A percentile compares a stretch with the other conserved stretches of the same genome.
phyloP scores from a whole-genome alignment of 2,797 vertebrate species.

The Pseudocheirus occidentalis region DNA sequence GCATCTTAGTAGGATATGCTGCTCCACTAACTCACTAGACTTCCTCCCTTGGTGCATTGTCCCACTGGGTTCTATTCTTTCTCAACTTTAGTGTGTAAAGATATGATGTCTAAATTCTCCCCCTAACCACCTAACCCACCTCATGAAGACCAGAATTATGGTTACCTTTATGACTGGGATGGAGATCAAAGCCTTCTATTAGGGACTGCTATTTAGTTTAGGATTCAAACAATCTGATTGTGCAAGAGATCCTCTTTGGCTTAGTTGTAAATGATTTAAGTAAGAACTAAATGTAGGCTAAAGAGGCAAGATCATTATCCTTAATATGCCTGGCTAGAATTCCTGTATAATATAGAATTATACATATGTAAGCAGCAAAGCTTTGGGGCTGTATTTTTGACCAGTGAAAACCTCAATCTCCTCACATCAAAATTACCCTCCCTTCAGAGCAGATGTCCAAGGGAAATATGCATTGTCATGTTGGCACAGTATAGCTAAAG shows the following conservation, averaged over 20 bases:
- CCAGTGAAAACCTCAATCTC: background rate
- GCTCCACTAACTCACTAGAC: background rate
- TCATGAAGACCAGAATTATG: background rate
- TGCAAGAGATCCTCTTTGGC: background rate
- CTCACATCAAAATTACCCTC: background rate
- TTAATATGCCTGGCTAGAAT: background rate
- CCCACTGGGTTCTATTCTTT: background rate
- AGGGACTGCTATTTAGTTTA: background rate
- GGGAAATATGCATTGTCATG: background rate
- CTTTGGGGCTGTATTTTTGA: background rate
- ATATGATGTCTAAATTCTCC: background rate
- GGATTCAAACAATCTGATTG: background rate
- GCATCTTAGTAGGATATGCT: background rate
- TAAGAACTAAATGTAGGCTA: background rate
- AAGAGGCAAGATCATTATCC: background rate
- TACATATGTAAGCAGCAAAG: background rate
- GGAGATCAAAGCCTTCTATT: background rate
- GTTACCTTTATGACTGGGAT: background rate
- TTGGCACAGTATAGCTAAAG: background rate
- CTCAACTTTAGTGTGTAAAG: background rate
- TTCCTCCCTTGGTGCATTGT: background rate
- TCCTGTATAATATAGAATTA: background rate
- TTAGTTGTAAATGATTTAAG: background rate
- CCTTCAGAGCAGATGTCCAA: background rate
- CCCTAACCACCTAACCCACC: background rate